Base-by-base conservation (phyloP, 2,888 invertebrate species). In the Drosophila seclusa region DNA sequence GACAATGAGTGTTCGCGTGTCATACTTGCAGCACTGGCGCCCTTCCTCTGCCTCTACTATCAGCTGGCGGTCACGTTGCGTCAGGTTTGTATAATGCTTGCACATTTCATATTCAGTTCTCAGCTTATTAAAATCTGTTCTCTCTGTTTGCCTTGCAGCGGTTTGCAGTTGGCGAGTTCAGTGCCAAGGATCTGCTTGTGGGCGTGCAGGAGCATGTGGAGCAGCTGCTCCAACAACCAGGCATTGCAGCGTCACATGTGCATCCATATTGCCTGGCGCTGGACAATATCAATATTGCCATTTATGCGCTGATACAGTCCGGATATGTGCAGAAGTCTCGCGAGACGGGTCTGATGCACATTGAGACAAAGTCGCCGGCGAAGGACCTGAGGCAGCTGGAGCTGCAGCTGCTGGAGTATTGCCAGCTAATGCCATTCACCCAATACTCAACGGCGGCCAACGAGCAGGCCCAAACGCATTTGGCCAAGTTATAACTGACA, bases 261-360 rank as follows among this genome's bases (percentile, higher is more conserved):
- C 96, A 96, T 93, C 96, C 97, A 0, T 96, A 96, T 93, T 95
- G 95, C 79, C 94, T 97, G 68, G 96, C 96, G 48, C 93, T 97
- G 77, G 97, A 97, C 77, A 94, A 94, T 62, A 93, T 94, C 55
- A 93, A 92, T 40, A 94, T 94, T 92, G 95, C 95, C 76, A 89
- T 96, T 55, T 93, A 93, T 52, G 95, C 95, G 2, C 93, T 96
- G 1, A 91, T 92, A 6, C 92, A 93, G 36, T 91, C 92, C 18
- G 91, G 87, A 2, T 92, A 89, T 78, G 64, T 92, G 11, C 52
- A 69, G 10, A 92, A 90, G 40, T 79, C 77, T 7, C 92, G 91
- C 13, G 86, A 87, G 3, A 83, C 82, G 29, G 91, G 91, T 5
- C 68, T 87, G 31, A 69, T 91, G 77, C 78, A 75, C 40, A 71